These are phyloP conservation scores for Myotis pilosus DNA, from an alignment of 2,797 vertebrate genomes.

Conservation along the genomic window DNA sequence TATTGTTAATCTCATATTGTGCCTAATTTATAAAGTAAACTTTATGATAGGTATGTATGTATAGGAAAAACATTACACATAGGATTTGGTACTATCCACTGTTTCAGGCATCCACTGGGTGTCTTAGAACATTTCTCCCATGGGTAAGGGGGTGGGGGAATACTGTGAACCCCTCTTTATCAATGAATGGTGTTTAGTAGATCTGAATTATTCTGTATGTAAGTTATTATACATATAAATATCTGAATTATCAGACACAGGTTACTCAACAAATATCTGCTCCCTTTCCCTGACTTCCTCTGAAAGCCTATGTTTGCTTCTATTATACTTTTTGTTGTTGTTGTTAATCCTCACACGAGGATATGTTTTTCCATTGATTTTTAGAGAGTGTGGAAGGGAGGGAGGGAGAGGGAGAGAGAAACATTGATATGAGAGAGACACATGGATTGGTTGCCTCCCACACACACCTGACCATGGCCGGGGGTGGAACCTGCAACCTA, in stretches of 20 bases:
- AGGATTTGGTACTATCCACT: not conserved
- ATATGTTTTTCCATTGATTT: no score
- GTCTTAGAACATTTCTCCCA: not conserved
- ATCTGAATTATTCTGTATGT: not conserved
- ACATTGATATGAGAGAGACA: no score
- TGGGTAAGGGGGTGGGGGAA: not conserved
- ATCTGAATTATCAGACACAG: not conserved
- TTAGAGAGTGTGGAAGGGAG: no score
- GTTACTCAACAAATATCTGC: not conserved
- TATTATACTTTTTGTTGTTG: not conserved
- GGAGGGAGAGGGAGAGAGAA: no score
- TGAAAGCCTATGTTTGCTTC: not conserved
- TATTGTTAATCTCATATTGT: not conserved
- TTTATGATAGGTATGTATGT: not conserved
- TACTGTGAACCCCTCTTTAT: not conserved
- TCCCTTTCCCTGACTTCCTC: not conserved
- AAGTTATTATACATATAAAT: slow-evolving; percentile 6
- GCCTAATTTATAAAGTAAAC: not conserved
- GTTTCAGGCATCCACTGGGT: not conserved
- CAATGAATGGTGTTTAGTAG: not conserved
- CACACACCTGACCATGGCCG: no score
- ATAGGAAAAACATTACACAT: not conserved
- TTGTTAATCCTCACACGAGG: no score
- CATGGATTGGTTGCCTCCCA: no score
- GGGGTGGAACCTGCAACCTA: no score